A percentile compares a stretch with the other conserved stretches of the same genome.
Conservation (phyloP, 2,797 vertebrate genomes). For the Sebastes aleutianus region DNA sequence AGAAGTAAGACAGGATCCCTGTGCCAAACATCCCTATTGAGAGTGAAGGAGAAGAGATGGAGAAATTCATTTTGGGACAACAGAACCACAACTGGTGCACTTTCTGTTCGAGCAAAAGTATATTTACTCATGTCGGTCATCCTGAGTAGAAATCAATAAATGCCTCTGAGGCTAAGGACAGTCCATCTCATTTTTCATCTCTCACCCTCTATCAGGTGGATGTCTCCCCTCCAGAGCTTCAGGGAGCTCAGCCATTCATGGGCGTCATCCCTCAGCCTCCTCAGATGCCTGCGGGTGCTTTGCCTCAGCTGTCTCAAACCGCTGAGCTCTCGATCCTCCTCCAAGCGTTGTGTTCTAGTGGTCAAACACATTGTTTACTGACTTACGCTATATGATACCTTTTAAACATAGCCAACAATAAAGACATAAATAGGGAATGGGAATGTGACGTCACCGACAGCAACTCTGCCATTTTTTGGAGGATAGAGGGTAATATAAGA, state of each 20-base stretch:
- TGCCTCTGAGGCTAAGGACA: background rate
- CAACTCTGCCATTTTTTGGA: too few relatives aligned
- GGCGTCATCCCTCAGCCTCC: conserved; percentile 76
- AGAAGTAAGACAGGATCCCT: conserved; percentile 95
- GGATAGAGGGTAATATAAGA: too few relatives aligned
- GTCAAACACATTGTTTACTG: background rate
- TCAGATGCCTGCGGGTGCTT: conserved; percentile 76
- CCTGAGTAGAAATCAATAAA: background rate
- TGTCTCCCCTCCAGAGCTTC: conserved; percentile 90
- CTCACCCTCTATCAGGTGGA: conserved; percentile 90
- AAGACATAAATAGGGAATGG: too few relatives aligned
- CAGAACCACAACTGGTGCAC: background rate
- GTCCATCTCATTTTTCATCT: background rate
- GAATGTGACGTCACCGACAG: too few relatives aligned
- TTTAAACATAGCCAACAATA: background rate
- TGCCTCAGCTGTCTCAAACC: conserved; percentile 84
- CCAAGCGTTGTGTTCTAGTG: conserved; percentile 62
- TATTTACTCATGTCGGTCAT: background rate
- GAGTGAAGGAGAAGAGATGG: background rate
- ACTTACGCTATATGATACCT: too few relatives aligned
- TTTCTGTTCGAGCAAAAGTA: background rate
- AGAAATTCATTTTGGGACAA: background rate
- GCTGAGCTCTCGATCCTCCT: conserved; percentile 59
- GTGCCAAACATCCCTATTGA: conserved; percentile 92
- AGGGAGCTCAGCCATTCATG: conserved; percentile 76